phyloP scores from a whole-genome alignment of 2,113 vertebrate species.

The Corythornis cristatus region DNA sequence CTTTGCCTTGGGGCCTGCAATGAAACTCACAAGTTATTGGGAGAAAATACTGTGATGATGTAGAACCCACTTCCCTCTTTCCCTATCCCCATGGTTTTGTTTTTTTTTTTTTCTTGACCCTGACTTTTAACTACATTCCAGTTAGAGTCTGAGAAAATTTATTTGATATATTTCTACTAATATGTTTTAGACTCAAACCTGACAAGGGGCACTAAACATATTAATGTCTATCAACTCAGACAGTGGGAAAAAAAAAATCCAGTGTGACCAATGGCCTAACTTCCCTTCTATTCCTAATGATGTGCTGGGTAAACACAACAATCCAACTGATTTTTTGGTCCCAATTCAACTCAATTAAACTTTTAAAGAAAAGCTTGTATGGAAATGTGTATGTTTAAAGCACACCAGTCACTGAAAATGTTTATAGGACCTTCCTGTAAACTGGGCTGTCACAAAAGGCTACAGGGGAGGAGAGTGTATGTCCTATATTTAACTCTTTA shows the following conservation, averaged over 20 bases:
- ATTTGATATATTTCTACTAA: not conserved
- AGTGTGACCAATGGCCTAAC: not conserved
- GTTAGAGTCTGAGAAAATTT: not conserved
- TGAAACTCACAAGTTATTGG: slow-evolving; percentile 16
- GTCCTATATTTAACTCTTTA: slow-evolving; percentile 28
- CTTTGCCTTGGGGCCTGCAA: slow-evolving; percentile 59
- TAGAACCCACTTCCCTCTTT: not conserved
- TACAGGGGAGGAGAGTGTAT: not conserved
- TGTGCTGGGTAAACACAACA: not conserved
- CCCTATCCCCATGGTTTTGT: not conserved
- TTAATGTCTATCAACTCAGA: not conserved
- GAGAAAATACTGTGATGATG: not conserved
- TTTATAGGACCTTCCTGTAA: not conserved
- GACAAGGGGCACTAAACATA: not conserved
- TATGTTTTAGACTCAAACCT: not conserved
- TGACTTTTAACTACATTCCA: slow-evolving; percentile 1
- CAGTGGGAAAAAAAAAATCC: not conserved
- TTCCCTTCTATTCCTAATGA: not conserved
- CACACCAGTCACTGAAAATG: not conserved
- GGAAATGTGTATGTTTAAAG: not conserved
- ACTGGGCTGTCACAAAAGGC: not conserved
- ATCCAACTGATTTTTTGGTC: not conserved
- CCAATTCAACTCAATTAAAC: not conserved
- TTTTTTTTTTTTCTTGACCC: not conserved
- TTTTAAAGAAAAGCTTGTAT: not conserved